Evolutionary conservation across 2,888 invertebrate genomes (phyloP).

Genomic region (Zygothrica quintamaculata): DNA sequence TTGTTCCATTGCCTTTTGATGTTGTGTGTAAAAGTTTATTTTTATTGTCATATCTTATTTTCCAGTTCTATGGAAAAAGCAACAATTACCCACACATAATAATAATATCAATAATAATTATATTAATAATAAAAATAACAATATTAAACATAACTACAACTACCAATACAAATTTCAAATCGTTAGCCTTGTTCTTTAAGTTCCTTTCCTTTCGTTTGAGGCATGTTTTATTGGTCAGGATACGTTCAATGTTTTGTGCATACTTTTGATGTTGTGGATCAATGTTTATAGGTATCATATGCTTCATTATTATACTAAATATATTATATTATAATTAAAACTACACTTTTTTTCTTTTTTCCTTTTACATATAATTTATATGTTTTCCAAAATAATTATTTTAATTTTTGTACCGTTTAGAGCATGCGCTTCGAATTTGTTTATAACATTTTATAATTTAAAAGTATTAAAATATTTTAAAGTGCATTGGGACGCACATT

Average conservation of each 20-base stretch:
- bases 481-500: too few species aligned
- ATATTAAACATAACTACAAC: slow-evolving; percentile 18
- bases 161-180: slow-evolving; percentile 32
- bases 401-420: slow-evolving; percentile 1
- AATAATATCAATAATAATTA: slow-evolving; percentile 42
- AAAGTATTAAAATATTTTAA: too few species aligned
- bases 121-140: slow-evolving; percentile 5
- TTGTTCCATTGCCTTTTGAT: slow-evolving; percentile 77
- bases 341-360: slow-evolving; percentile 1
- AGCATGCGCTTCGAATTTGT: too few species aligned
- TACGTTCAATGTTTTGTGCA: slow-evolving; percentile 67
- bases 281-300: slow-evolving; percentile 76
- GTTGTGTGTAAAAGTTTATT: slow-evolving; percentile 75
- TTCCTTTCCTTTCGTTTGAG: slow-evolving; percentile 73
- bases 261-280: slow-evolving; percentile 83
- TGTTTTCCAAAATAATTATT: slow-evolving; percentile 17
- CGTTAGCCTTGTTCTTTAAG: slow-evolving; percentile 72
- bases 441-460: too few species aligned
- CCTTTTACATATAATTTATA: too few species aligned
- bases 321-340: slow-evolving; percentile 8
- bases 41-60: slow-evolving; percentile 71
- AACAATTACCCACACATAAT: slow-evolving; percentile 62
- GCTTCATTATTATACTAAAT: slow-evolving; percentile 46
- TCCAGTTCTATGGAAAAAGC: slow-evolving; percentile 77
- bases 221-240: slow-evolving; percentile 73